Percentiles rank a stretch among this genome's conserved stretches.
Evolutionary conservation across 53 echinoderm and acorn worm species (phyloP).

Genomic region (Holothuria leucospilota): DNA sequence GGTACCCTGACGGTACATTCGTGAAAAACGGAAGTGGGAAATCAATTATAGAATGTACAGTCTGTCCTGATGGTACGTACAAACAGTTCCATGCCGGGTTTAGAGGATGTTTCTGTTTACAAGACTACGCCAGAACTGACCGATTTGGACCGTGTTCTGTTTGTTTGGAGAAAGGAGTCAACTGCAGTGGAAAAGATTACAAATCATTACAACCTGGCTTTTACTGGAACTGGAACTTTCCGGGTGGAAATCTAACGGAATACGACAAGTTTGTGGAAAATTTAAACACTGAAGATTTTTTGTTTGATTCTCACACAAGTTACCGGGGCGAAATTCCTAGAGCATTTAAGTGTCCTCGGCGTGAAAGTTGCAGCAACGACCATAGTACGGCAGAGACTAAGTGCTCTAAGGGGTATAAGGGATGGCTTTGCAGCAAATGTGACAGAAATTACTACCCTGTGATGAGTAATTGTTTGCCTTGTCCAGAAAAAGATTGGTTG

Average conservation of each 20-base stretch:
- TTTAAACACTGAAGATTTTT: no score
- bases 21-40: background rate
- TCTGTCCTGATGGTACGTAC: background rate
- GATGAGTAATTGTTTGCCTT: background rate
- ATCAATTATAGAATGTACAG: background rate
- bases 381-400: no score
- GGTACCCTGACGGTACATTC: background rate
- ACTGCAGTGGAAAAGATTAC: no score
- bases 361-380: no score
- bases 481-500: background rate
- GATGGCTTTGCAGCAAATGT: background rate
- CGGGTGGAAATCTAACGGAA: no score
- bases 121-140: background rate
- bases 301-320: no score
- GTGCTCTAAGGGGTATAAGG: background rate
- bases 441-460: background rate
- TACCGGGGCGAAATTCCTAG: no score
- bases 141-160: background rate
- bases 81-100: background rate
- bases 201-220: no score
- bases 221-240: no score
- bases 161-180: background rate
- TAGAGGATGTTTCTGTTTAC: background rate
- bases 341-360: no score
- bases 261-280: no score